Evolutionary conservation across 1,140 invertebrate species (phyloP).

Genomic region (Apis dorsata): DNA sequence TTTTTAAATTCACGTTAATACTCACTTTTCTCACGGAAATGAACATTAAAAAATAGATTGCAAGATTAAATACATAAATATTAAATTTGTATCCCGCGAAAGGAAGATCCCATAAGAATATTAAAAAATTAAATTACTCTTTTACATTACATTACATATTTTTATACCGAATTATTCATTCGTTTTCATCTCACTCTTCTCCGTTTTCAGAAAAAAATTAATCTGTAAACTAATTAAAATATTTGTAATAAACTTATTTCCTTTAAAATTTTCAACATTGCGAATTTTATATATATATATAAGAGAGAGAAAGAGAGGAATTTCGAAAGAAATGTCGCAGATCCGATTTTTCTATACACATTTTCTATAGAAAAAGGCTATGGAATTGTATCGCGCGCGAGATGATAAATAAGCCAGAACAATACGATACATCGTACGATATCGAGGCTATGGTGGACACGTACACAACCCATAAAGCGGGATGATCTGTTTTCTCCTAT

Average conservation of each 20-base stretch:
- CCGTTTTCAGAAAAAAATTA: too few relatives aligned
- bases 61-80: too few relatives aligned
- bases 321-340: constrained; percentile 44
- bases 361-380: neutral
- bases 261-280: neutral
- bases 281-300: neutral
- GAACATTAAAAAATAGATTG: too few relatives aligned
- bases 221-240: too few relatives aligned
- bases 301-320: neutral
- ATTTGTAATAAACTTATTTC: neutral
- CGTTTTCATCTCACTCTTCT: too few relatives aligned
- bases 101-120: too few relatives aligned
- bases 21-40: too few relatives aligned
- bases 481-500: constrained; percentile 49
- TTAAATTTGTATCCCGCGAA: too few relatives aligned
- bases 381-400: constrained; percentile 50
- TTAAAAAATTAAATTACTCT: too few relatives aligned
- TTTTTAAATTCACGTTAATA: too few relatives aligned
- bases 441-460: constrained; percentile 47
- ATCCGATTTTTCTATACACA: constrained; percentile 24
- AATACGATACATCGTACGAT: constrained; percentile 52
- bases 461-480: constrained; percentile 57
- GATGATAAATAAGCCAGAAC: constrained; percentile 63
- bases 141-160: too few relatives aligned
- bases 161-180: too few relatives aligned